Conservation (phyloP, 2,113 vertebrate species). For the Neodon shergylaensis region DNA sequence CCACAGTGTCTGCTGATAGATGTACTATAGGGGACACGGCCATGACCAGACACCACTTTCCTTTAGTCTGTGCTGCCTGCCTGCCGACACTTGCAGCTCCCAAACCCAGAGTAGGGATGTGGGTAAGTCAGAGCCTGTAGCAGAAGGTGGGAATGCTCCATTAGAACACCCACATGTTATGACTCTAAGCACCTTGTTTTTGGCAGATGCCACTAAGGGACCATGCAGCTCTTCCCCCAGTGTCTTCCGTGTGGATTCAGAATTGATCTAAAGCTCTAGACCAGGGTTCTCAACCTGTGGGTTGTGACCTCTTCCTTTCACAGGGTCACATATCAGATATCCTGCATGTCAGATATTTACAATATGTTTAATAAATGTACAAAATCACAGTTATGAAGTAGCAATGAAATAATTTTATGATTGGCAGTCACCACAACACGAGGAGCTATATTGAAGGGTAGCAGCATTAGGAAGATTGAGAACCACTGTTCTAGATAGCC, state of each 20-base stretch:
- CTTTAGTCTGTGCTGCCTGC: background rate
- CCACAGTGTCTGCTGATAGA: constrained; percentile 11
- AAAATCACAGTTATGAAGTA: background rate
- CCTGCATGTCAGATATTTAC: background rate
- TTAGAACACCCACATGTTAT: fast-evolving
- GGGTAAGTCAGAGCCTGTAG: background rate
- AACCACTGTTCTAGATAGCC: background rate
- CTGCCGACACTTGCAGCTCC: background rate
- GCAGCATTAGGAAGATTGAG: background rate
- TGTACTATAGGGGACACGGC: background rate
- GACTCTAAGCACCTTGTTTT: background rate
- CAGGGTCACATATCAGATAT: background rate
- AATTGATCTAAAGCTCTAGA: background rate
- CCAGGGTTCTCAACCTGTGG: background rate
- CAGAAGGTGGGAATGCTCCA: background rate
- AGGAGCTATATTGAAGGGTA: background rate
- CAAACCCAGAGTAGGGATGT: background rate
- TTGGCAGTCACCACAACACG: background rate
- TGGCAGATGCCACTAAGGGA: background rate
- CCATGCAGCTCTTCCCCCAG: background rate
- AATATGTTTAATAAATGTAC: background rate
- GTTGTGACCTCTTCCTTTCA: background rate
- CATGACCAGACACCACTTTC: background rate
- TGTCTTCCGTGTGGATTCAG: background rate
- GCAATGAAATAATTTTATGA: background rate